phyloP scores from a whole-genome alignment of 2,888 invertebrate genomes.

The Dusona sp. region DNA sequence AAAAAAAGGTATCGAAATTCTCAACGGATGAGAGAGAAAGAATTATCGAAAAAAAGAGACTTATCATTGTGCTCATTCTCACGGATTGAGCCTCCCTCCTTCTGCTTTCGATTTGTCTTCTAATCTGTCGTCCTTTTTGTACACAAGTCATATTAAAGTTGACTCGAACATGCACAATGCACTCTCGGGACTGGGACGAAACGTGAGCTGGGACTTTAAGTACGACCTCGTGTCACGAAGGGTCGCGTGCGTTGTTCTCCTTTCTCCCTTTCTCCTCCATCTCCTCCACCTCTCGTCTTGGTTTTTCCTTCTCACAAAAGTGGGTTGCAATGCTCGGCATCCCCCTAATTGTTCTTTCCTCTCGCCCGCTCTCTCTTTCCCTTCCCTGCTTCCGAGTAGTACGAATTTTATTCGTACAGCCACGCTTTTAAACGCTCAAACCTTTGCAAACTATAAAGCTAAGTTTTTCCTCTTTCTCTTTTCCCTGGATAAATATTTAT shows the following conservation, averaged over 20 bases:
- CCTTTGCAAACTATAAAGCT: conserved; percentile 14
- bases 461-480: conserved; percentile 2
- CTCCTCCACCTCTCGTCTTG: not conserved
- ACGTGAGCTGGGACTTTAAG: conserved; percentile 70
- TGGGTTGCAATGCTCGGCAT: conserved; percentile 78
- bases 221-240: conserved; percentile 79
- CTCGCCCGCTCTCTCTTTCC: conserved; percentile 29
- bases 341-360: conserved; percentile 74
- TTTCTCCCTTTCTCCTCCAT: not conserved
- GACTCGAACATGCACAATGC: conserved; percentile 61
- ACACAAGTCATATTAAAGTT: conserved; percentile 51
- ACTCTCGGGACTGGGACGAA: conserved; percentile 66
- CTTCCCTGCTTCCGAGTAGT: conserved; percentile 29
- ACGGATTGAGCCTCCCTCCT: not conserved
- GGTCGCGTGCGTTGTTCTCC: conserved; percentile 78
- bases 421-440: conserved; percentile 43
- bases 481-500: conserved; percentile 49
- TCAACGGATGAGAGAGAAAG: not conserved
- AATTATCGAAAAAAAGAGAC: not conserved
- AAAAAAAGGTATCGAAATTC: not conserved
- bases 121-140: conserved; percentile 10
- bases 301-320: conserved; percentile 70
- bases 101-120: conserved; percentile 45
- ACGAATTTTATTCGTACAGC: conserved; percentile 57
- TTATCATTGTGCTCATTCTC: conserved; percentile 20